A percentile compares a stretch with the other conserved stretches of the same genome.
These are phyloP conservation scores for Ceratotherium simum DNA, from an alignment of 2,113 vertebrate species.

Conservation along the genomic window DNA sequence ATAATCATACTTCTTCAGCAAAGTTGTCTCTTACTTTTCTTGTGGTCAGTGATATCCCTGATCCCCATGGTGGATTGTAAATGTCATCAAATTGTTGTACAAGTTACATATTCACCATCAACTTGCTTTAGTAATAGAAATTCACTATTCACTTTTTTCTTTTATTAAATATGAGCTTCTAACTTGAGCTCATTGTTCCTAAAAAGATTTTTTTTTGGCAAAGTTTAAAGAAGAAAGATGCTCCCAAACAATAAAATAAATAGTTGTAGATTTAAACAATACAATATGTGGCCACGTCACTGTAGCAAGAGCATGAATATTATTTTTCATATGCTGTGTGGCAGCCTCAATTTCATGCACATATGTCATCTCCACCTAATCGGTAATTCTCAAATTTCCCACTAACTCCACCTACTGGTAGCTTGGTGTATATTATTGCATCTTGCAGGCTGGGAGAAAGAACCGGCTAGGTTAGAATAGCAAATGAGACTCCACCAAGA, in stretches of 20 bases:
- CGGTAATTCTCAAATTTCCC: not conserved
- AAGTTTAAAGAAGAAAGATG: not conserved
- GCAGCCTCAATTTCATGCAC: not conserved
- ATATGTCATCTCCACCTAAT: not conserved
- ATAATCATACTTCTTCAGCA: not conserved
- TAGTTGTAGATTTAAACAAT: not conserved
- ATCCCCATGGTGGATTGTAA: not conserved
- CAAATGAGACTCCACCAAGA: accelerated
- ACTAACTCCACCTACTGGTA: constrained; percentile 48
- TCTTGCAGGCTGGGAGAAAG: not conserved
- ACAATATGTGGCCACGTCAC: accelerated
- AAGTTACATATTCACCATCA: not conserved
- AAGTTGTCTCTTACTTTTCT: not conserved
- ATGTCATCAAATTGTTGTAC: not conserved
- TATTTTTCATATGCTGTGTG: not conserved
- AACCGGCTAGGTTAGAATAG: not conserved
- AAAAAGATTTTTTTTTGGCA: not conserved
- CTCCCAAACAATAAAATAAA: not conserved
- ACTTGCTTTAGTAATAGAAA: not conserved
- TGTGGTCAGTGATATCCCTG: not conserved
- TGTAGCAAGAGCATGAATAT: not conserved
- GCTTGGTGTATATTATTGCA: not conserved
- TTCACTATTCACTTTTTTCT: not conserved
- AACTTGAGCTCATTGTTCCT: not conserved
- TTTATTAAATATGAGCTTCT: not conserved